phyloP scores from a whole-genome alignment of 2,888 invertebrate species.

The Melanostoma mellinum region DNA sequence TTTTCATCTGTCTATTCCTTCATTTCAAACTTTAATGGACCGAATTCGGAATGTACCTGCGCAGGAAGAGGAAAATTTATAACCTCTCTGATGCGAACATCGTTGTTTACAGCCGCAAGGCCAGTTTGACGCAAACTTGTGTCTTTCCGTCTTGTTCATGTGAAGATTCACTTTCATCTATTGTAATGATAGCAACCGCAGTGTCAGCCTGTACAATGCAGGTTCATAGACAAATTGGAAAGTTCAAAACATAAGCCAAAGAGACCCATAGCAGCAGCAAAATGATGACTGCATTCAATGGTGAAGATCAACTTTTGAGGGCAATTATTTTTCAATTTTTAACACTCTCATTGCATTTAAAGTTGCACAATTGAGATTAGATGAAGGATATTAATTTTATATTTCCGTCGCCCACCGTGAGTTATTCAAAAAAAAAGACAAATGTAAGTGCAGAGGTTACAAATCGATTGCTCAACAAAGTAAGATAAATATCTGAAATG shows the following conservation, averaged over 20 bases:
- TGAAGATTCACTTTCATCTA: conserved; percentile 61
- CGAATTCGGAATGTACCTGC: conserved; percentile 7
- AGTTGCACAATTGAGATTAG: neutral
- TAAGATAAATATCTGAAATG: conserved; percentile 25
- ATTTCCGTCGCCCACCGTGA: neutral
- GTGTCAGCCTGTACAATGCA: conserved; percentile 14
- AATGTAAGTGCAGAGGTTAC: conserved; percentile 22
- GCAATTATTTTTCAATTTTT: no score
- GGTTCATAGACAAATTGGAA: conserved; percentile 44
- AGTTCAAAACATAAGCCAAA: conserved; percentile 6
- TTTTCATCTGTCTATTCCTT: no score
- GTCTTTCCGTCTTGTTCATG: conserved; percentile 22
- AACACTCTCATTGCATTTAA: no score
- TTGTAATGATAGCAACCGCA: conserved; percentile 22
- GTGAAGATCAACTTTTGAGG: no score
- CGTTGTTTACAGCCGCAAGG: conserved; percentile 38
- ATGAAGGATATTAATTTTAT: conserved; percentile 1
- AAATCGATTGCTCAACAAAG: conserved; percentile 31
- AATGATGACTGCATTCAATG: no score
- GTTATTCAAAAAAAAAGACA: conserved; percentile 24
- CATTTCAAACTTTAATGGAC: no score
- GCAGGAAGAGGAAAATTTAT: conserved; percentile 5
- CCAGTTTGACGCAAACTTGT: conserved; percentile 23
- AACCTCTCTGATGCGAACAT: conserved; percentile 17
- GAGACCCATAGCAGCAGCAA: no score